Base-by-base conservation (phyloP, 2,888 invertebrate species). In the Entomobrya proxima region DNA sequence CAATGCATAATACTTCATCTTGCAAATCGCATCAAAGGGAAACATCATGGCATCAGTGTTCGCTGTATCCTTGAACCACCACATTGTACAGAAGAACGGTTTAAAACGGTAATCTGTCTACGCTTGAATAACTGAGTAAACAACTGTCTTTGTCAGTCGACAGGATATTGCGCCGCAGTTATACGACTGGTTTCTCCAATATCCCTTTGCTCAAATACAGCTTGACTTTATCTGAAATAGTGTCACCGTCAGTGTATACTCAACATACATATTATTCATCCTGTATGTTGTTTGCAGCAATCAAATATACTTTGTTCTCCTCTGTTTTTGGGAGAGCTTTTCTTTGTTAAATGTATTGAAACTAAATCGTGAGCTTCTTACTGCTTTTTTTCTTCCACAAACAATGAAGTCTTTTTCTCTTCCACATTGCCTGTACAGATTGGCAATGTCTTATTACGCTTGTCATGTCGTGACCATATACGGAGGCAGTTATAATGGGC, bases 401-500 rank as follows among this genome's bases (percentile, higher is more conserved):
- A 78, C 32, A 78, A 78, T 40, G 13, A 30, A 37, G 32, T 58
- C 30, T 47, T 77, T 64, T 47, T 78, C 30, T 18, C 35, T 52
- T 32, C 37, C 47, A 61, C 37, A 18, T 35, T 58, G 27, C 58
- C 24, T 37, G 24, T 15, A 40, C 58, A 52, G 21, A 37, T 27
- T 55, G 55, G 21, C 18, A 21, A 47, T 67, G 67, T 64, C 64
- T 72, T 35, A 27, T 27, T n/a, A 67, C 15, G 55, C 55, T 76
- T 76, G 76, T 76, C 72, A 72, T 27, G 50, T 32, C 27, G 58
- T 76, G 76, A 76, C 76, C 76, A 76, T 58, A 64, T 78, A 78
- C 7, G 64, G 78, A 30, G 24, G 50, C 76, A 76, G 27, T 40
- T 27, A 58, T 76, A 76, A 76, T 76, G 24, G 37, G 35, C 58